Base-by-base conservation (phyloP, 1,140 invertebrate species). In the Drosophila insularis region DNA sequence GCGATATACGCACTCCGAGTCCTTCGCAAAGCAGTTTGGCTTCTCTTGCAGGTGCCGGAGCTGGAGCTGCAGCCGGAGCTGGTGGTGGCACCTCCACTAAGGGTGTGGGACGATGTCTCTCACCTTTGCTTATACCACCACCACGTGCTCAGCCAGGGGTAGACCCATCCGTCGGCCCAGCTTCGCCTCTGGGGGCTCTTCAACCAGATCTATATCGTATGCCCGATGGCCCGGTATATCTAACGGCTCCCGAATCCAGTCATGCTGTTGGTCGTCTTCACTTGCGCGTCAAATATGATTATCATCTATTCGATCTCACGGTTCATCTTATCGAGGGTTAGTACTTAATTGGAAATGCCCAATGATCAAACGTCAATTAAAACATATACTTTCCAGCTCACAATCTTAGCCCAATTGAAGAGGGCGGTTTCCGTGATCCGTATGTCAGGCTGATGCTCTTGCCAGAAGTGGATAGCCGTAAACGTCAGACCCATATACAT, bases 311-410 rank as follows among this genome's bases (percentile, higher is more conserved):
- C 19, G 97, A 98, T 92, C 93, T 98, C 50, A 95, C 96, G 68
- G 96, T 98, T 21, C 96, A 97, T 92, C 92, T 98, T 43, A 97
- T 98, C 92, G 96, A 97, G 95, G 96, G 96, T 97, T 90, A 79
- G 64, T 67, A 17, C 27, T 27, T 27, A 5, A 10, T 19, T 8
- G n/a, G 2, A 54, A 31, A n/a, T 43, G 2, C 8, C 6, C 6
- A 43, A 17, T 6, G 2, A 19, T 14, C 31, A 11, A 14, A 19
- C 13, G 2, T 10, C 0, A 27, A 1, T 8, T 40, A 3, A 8
- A 46, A 0, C 7, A 10, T 5, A 35, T 10, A 10, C 4, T 6
- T 6, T 8, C 8, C 92, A 96, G 97, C 96, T 50, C 96, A 97
- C 86, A 96, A 97, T 91, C 92, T 98, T 4, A 95, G 95, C 13